A percentile compares a stretch with the other conserved stretches of the same genome.
Evolutionary conservation across 37 sponge, comb jelly and placozoan species (phyloP).

Genomic region (Diacarnus erythraeanus): DNA sequence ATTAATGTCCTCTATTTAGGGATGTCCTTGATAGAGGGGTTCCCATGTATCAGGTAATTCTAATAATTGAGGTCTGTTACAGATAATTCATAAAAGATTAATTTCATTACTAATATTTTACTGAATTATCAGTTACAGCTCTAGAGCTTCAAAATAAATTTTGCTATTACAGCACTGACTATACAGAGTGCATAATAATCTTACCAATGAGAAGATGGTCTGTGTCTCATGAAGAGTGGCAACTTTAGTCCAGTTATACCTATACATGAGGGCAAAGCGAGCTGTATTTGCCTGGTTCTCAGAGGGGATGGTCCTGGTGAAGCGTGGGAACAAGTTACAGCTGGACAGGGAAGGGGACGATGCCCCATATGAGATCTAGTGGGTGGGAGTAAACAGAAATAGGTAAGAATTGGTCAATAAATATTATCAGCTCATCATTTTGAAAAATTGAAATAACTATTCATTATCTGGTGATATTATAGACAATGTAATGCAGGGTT

Average conservation of each 20-base stretch:
- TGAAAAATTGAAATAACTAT: too few relatives aligned
- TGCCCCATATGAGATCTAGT: constrained; percentile 68
- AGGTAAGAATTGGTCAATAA: too few relatives aligned
- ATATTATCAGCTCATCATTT: too few relatives aligned
- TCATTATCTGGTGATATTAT: too few relatives aligned
- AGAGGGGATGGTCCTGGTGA: constrained; percentile 69
- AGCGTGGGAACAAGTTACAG: constrained; percentile 27
- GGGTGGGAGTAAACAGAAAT: too few relatives aligned
- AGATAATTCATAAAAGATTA: too few relatives aligned
- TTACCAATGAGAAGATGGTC: constrained; percentile 59
- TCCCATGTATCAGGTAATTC: too few relatives aligned
- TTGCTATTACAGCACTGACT: neutral
- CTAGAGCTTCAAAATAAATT: neutral
- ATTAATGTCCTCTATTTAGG: too few relatives aligned
- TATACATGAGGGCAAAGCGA: constrained; percentile 50
- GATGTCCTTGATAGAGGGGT: too few relatives aligned
- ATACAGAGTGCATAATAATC: neutral
- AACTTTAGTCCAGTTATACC: constrained; percentile 60
- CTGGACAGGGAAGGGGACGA: constrained; percentile 63
- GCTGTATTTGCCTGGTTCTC: constrained; percentile 45
- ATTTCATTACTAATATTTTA: neutral
- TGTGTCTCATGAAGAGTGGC: constrained; percentile 64
- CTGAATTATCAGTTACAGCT: neutral
- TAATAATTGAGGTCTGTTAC: too few relatives aligned
- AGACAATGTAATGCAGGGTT: too few relatives aligned